Evolutionary conservation across 2,113 vertebrate species (phyloP), one percentile per base, ranked within the genome.

Genomic region (Conger conger): DNA sequence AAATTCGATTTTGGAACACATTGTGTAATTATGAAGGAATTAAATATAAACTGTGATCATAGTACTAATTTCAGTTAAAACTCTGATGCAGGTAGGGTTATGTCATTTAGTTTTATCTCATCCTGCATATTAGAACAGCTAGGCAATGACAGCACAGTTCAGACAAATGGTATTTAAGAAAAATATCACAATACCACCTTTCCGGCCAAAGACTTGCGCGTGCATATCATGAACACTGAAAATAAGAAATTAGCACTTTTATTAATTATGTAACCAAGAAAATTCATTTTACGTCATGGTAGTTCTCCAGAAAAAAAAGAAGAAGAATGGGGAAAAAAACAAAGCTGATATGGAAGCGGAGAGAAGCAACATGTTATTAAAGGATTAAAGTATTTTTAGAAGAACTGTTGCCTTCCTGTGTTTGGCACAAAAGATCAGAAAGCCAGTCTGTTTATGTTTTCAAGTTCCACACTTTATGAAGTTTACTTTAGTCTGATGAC

Each of bases 241-340:
- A 57, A 57, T 15, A 87, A 82, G 82, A 87, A 89, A 87, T n/a
- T n/a, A n/a, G n/a, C n/a, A n/a, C n/a, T n/a, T n/a, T n/a, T n/a
- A n/a, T n/a, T n/a, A n/a, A n/a, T n/a, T n/a, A n/a, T n/a, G n/a
- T n/a, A n/a, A n/a, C n/a, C n/a, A 87, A 82, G 82, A 87, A 89
- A 87, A 83, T 30, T 60, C 76, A 82, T 86, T 86, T 80, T 80
- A 86, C 45, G 68, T 37, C 37, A 33, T 85, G 76, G 40, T 42
- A 42, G 4, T 45, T 79, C 82, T 87, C 84, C 84, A 57, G 15
- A 18, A 18, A 18, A 20, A 15, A 57, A 18, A 11, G 18, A 57
- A 18, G 2, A 16, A 20, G 17, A 68, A 68, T 6, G 20, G 1
- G 7, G 60, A 68, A 68, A 68, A 68, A 5, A 73, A 73, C n/a